A percentile compares a stretch with the other conserved stretches of the same genome.
These are phyloP conservation scores for Nothocercus nigrocapillus DNA, from an alignment of 2,113 vertebrate species.

Conservation along the genomic window DNA sequence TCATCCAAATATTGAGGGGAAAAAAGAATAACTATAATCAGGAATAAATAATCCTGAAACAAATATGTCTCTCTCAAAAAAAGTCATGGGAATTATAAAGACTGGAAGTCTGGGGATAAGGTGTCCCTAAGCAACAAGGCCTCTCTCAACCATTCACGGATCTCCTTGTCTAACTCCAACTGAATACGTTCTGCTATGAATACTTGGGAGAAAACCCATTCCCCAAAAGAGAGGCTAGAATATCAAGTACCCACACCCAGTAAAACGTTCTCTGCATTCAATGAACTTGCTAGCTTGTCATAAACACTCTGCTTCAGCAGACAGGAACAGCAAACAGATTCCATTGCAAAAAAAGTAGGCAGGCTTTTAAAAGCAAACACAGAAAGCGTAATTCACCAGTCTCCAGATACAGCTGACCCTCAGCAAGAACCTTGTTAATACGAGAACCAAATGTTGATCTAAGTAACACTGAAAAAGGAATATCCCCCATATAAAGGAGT, in stretches of 20 bases:
- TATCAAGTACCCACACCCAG: neutral
- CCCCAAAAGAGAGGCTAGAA: neutral
- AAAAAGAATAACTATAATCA: neutral
- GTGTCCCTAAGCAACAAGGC: neutral
- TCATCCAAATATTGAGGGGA: neutral
- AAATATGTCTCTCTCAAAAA: neutral
- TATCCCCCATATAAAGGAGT: neutral
- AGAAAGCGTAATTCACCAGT: neutral
- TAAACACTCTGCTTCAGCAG: neutral
- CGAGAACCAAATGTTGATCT: neutral
- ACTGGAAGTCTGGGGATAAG: neutral
- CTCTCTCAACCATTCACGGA: neutral
- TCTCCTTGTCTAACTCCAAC: neutral
- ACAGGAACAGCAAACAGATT: neutral
- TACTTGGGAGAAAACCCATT: neutral
- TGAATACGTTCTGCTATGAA: neutral
- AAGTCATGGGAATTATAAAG: neutral
- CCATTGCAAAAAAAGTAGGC: neutral
- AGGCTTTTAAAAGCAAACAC: neutral
- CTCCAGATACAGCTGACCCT: neutral
- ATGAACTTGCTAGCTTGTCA: neutral
- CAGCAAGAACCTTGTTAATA: neutral
- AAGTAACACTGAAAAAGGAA: neutral
- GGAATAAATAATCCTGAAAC: neutral
- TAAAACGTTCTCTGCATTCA: neutral